phyloP scores from a whole-genome alignment of 2,113 vertebrate species.

The Marcusenius ussheri region DNA sequence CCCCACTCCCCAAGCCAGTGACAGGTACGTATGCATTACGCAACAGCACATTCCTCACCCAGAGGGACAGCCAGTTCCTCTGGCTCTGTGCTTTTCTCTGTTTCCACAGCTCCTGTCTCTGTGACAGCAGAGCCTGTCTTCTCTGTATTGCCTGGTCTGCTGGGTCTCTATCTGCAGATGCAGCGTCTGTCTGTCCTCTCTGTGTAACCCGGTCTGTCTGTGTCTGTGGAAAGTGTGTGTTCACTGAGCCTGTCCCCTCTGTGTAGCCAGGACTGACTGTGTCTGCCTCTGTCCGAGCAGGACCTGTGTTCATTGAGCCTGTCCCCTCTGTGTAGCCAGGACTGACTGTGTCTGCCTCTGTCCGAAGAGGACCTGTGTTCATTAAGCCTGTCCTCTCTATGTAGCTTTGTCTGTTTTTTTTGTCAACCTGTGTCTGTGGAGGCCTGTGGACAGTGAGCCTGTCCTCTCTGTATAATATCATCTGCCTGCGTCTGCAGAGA shows the following conservation, averaged over 20 bases:
- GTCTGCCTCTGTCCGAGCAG: neutral
- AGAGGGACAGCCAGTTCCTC: neutral
- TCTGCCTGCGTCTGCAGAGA: neutral
- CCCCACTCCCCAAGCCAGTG: neutral
- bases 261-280: neutral
- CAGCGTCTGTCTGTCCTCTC: neutral
- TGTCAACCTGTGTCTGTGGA: neutral
- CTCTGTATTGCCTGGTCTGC: neutral
- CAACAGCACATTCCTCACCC: neutral
- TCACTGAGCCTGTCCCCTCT: neutral
- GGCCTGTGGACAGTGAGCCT: neutral
- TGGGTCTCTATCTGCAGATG: neutral
- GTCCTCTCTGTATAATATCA: neutral
- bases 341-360: neutral
- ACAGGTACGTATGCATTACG: neutral
- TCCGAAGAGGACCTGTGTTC: neutral
- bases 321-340: neutral
- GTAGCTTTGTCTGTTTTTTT: neutral
- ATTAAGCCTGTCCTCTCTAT: neutral
- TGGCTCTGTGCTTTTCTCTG: neutral
- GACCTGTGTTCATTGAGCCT: neutral
- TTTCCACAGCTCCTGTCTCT: neutral
- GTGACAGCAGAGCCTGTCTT: neutral
- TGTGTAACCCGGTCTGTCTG: neutral
- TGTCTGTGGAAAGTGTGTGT: neutral